Evolutionary conservation across 2,888 invertebrate genomes (phyloP), one percentile per base, ranked within the genome.

Genomic region (Parochlus steinenii): DNA sequence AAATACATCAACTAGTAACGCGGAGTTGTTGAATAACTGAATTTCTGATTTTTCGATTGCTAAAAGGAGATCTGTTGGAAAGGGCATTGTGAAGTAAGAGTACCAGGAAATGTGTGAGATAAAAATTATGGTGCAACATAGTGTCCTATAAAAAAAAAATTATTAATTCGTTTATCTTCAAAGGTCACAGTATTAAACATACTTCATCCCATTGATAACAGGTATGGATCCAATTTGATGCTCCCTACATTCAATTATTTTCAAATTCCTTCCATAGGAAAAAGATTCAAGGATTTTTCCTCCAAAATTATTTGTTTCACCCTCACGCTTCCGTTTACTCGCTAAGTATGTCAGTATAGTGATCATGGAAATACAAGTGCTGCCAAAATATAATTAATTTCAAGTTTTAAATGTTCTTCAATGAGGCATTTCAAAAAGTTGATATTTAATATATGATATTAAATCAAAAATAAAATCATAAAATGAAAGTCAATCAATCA

Each of bases 1-100:
- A 25, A 24, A 31, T n/a, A 20, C 31, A 12, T 31, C 31, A 15
- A 31, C 31, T 6, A 31, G 31, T 8, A 31, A n/a, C 11, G 31
- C 20, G 3, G 31, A 17, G 14, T 20, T 31, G 8, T 15, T 5
- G n/a, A 31, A 6, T 3, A 31, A 4, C 22, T 16, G 6, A 6
- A 20, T 23, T 17, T 15, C 11, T 7, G 23, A 20, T 5, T 10
- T 31, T 20, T 31, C 31, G 7, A 5, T 22, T 11, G 5, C 11
- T 8, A 11, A 11, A 5, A 31, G 5, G 14, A 16, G 23, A 17
- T 8, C 15, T 8, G 23, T 14, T 11, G 15, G 20, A 11, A 22
- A 22, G 4, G 20, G 5, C 11, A 31, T 10, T 14, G 31, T 22
- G 11, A 31, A 31, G 22, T 31, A 16, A n/a, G 15, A 6, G 14